Evolutionary conservation across 1,140 invertebrate species (phyloP).

Genomic region (Lepidurus arcticus): DNA sequence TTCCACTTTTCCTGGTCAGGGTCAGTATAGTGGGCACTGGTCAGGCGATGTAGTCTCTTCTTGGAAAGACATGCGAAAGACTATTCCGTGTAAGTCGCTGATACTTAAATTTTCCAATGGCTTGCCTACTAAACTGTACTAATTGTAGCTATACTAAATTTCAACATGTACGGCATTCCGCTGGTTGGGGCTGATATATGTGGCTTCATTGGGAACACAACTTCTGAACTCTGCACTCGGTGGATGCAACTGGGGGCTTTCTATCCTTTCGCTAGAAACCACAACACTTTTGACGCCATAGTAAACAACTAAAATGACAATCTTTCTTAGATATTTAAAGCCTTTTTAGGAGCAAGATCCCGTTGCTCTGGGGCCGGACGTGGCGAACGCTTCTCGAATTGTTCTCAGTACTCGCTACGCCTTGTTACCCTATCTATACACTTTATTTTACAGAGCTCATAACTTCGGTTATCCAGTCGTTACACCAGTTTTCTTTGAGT

Average conservation of each 20-base stretch:
- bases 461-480: constrained; percentile 63
- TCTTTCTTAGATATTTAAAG: not conserved
- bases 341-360: constrained; percentile 68
- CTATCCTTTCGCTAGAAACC: constrained; percentile 80
- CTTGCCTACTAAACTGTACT: not conserved
- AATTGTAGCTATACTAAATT: constrained; percentile 59
- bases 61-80: constrained; percentile 61
- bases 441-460: constrained; percentile 69
- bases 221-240: constrained; percentile 61
- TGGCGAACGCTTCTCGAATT: constrained; percentile 56
- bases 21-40: constrained; percentile 83
- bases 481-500: constrained; percentile 75
- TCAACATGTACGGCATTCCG: constrained; percentile 76
- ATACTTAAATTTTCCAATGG: not conserved
- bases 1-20: constrained; percentile 72
- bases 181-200: constrained; percentile 86
- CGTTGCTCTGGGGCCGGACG: constrained; percentile 59
- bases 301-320: constrained; percentile 47
- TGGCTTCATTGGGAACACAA: constrained; percentile 75
- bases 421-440: constrained; percentile 75
- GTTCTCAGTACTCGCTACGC: constrained; percentile 63
- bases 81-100: constrained; percentile 43
- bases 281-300: constrained; percentile 66
- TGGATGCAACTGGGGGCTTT: constrained; percentile 82
- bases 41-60: constrained; percentile 70